Conservation (phyloP, 2,797 vertebrate species). For the Lateolabrax maculatus region DNA sequence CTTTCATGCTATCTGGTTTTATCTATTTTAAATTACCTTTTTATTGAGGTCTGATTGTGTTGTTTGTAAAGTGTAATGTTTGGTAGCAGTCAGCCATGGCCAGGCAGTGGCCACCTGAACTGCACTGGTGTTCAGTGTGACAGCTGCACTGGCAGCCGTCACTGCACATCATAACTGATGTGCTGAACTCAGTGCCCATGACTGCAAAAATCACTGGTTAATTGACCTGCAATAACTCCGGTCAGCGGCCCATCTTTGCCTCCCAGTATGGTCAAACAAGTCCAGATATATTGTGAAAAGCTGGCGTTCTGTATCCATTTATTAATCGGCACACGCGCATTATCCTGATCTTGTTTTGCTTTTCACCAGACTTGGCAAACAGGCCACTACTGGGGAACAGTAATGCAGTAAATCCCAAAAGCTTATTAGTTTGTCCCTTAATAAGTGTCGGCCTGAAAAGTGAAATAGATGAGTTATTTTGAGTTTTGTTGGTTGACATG, state of each 20-base stretch:
- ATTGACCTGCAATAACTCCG: conserved; percentile 73
- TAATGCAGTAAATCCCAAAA: conserved; percentile 27
- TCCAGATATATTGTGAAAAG: conserved; percentile 28
- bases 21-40: conserved; percentile 50
- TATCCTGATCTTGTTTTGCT: conserved; percentile 18
- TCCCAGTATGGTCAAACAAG: conserved; percentile 35
- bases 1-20: conserved; percentile 51
- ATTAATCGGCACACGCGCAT: conserved; percentile 12
- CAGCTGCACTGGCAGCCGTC: conserved; percentile 57
- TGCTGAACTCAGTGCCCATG: conserved; percentile 52
- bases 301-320: conserved; percentile 25
- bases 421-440: conserved; percentile 49
- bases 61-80: conserved; percentile 47
- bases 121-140: conserved; percentile 49
- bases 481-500: conserved; percentile 66
- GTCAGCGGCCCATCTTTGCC: conserved; percentile 51
- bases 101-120: conserved; percentile 50
- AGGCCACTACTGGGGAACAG: background rate
- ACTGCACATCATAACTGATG: conserved; percentile 57
- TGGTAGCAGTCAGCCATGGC: conserved; percentile 45
- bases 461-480: conserved; percentile 52
- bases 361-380: conserved; percentile 21
- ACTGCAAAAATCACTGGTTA: conserved; percentile 64
- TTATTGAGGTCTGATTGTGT: conserved; percentile 37
- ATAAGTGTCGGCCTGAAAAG: conserved; percentile 37